These are phyloP conservation scores for Rhysida immarginata DNA, from an alignment of 1,140 invertebrate genomes.

Conservation along the genomic window DNA sequence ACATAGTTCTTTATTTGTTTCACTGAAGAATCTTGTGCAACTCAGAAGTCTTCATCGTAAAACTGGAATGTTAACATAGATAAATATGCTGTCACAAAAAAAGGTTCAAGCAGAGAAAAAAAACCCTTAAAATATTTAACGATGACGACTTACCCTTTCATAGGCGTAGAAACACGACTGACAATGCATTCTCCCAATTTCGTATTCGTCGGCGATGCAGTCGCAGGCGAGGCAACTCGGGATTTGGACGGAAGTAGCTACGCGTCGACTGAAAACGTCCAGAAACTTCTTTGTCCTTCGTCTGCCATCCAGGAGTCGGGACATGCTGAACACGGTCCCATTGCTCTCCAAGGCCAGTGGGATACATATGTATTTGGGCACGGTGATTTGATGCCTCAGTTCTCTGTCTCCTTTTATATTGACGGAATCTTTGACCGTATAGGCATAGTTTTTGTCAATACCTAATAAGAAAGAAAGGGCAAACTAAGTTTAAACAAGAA, in stretches of 20 bases:
- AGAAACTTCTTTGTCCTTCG: conserved; percentile 46
- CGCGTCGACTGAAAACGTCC: conserved; percentile 48
- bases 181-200: conserved; percentile 29
- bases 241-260: conserved; percentile 44
- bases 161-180: conserved; percentile 20
- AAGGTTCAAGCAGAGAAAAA: too few relatives aligned
- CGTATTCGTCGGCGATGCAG: conserved; percentile 37
- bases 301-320: background rate
- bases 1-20: too few relatives aligned
- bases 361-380: conserved; percentile 58
- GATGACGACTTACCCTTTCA: too few relatives aligned
- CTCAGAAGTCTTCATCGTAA: too few relatives aligned
- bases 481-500: background rate
- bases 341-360: conserved; percentile 66
- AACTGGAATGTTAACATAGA: too few relatives aligned
- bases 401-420: conserved; percentile 44
- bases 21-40: too few relatives aligned
- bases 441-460: conserved; percentile 51
- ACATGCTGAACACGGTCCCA: conserved; percentile 37
- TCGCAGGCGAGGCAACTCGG: conserved; percentile 51
- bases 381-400: conserved; percentile 48
- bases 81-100: too few relatives aligned
- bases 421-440: conserved; percentile 53
- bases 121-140: too few relatives aligned
- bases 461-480: conserved; percentile 31